A percentile compares a stretch with the other conserved stretches of the same genome.
phyloP scores from a whole-genome alignment of 1,140 invertebrate species.

The Cydia fagiglandana region DNA sequence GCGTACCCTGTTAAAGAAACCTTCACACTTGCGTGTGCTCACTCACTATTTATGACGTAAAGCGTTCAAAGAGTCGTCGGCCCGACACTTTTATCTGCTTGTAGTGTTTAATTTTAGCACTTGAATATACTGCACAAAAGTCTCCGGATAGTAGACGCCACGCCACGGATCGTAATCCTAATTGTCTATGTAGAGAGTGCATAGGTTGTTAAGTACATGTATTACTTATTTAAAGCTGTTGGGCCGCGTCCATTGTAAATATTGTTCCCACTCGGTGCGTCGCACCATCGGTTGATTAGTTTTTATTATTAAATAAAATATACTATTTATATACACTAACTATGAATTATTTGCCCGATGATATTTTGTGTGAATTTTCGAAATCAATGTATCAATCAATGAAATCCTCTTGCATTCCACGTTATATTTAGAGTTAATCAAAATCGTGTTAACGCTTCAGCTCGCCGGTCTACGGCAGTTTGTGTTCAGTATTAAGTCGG shows the following conservation, averaged over 20 bases:
- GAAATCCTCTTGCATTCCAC: slow-evolving; percentile 63
- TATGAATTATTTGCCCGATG: slow-evolving; percentile 55
- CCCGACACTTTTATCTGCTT: background rate
- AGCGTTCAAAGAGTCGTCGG: background rate
- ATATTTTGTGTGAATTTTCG: slow-evolving; percentile 49
- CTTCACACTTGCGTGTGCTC: too few relatives aligned
- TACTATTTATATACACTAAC: slow-evolving; percentile 58
- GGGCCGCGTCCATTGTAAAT: slow-evolving; percentile 43
- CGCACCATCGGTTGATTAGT: slow-evolving; percentile 45
- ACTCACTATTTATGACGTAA: too few relatives aligned
- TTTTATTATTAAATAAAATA: slow-evolving; percentile 58
- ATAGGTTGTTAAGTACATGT: slow-evolving; percentile 43
- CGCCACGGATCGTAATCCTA: slow-evolving; percentile 34
- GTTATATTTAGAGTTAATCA: slow-evolving; percentile 52
- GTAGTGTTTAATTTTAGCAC: background rate
- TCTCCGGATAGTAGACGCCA: background rate
- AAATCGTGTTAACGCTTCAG: slow-evolving; percentile 38
- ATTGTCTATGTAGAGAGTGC: slow-evolving; percentile 46
- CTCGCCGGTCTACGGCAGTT: slow-evolving; percentile 30
- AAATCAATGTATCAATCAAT: slow-evolving; percentile 28
- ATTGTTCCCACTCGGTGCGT: slow-evolving; percentile 38
- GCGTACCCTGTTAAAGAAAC: background rate
- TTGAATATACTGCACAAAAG: background rate
- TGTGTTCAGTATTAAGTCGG: slow-evolving; percentile 39
- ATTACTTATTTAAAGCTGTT: slow-evolving; percentile 32